phyloP scores from a whole-genome alignment of 2,888 invertebrate species.

The Epinotia nisella region DNA sequence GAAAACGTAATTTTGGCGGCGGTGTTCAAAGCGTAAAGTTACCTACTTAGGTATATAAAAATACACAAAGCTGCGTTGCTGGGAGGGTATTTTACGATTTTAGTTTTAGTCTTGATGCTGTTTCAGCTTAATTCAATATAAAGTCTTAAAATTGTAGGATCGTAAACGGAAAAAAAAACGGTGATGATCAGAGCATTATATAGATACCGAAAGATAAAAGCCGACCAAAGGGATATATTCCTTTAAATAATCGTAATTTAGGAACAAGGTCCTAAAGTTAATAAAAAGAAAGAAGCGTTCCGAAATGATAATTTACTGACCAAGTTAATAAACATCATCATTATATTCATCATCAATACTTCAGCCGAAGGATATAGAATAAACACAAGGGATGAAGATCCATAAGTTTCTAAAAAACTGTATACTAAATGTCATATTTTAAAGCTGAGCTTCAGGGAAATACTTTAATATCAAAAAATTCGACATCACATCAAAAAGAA shows the following conservation, averaged over 20 bases:
- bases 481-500: conserved; percentile 78
- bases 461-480: conserved; percentile 53
- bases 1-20: conserved; percentile 74
- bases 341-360: no score
- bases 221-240: no score
- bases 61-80: conserved; percentile 45
- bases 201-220: no score
- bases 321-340: no score
- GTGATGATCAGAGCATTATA: background rate
- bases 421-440: conserved; percentile 7
- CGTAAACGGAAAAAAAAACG: background rate
- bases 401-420: background rate
- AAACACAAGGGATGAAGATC: background rate
- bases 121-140: background rate
- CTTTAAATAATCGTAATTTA: background rate
- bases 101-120: conserved; percentile 17
- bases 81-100: conserved; percentile 29
- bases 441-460: conserved; percentile 23
- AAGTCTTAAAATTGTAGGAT: conserved; percentile 3
- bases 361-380: background rate
- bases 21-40: conserved; percentile 52
- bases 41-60: conserved; percentile 44
- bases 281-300: background rate
- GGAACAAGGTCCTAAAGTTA: background rate
- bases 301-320: no score